A percentile compares a stretch with the other conserved stretches of the same genome.
These are phyloP conservation scores for Leucophenga varia DNA, from an alignment of 1,140 invertebrate species.

Conservation along the genomic window DNA sequence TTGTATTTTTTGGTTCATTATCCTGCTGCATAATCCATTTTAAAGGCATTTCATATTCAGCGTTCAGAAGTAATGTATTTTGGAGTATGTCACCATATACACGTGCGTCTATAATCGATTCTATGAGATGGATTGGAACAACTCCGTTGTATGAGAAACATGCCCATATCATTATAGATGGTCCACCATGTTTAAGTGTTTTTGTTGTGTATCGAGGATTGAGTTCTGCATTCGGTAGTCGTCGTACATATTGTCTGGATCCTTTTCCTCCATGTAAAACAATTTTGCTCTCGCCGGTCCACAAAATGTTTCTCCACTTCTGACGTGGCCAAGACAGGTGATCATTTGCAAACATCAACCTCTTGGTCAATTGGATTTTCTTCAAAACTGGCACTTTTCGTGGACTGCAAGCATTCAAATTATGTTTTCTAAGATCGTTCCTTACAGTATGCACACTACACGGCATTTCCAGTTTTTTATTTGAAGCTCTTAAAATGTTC, in stretches of 20 bases:
- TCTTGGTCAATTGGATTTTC: not conserved
- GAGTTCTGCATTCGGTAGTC: conserved; percentile 10
- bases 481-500: too few species aligned
- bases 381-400: conserved; percentile 9
- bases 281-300: conserved; percentile 13
- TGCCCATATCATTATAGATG: conserved; percentile 23
- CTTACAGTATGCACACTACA: too few species aligned
- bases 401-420: conserved; percentile 3
- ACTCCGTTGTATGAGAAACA: too few species aligned
- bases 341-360: conserved; percentile 7
- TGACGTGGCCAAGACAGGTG: conserved; percentile 4
- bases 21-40: too few species aligned
- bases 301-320: conserved; percentile 16
- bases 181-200: conserved; percentile 33
- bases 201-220: conserved; percentile 20
- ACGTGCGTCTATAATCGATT: too few species aligned
- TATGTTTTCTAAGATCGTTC: too few species aligned
- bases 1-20: too few species aligned
- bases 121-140: too few species aligned
- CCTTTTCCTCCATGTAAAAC: conserved; percentile 13
- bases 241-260: conserved; percentile 14
- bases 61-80: too few species aligned
- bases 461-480: too few species aligned
- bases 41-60: too few species aligned
- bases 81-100: too few species aligned